Percentiles rank a stretch among this genome's conserved stretches.
Conservation (phyloP, 1,140 invertebrate genomes). For the Drosophila orena region DNA sequence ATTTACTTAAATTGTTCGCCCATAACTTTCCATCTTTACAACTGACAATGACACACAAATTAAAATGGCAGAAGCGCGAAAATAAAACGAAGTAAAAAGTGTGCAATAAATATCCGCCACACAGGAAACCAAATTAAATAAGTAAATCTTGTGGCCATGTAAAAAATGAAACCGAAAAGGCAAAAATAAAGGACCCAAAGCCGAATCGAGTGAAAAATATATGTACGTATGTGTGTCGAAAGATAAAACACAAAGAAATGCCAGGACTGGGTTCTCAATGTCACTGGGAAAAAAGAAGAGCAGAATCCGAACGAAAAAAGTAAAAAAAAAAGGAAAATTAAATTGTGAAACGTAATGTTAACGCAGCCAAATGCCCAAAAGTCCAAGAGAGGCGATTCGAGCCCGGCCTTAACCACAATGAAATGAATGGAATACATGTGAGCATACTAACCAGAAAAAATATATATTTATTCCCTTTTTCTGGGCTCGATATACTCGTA, state of each 20-base stretch:
- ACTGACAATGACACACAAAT: slow-evolving; percentile 37
- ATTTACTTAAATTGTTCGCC: background rate
- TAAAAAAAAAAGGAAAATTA: slow-evolving; percentile 48
- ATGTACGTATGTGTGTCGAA: slow-evolving; percentile 29
- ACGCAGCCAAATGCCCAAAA: slow-evolving; percentile 67
- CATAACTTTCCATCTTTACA: slow-evolving; percentile 4
- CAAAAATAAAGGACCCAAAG: slow-evolving; percentile 32
- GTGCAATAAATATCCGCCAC: slow-evolving; percentile 38
- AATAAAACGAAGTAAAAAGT: slow-evolving; percentile 20
- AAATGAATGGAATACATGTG: slow-evolving; percentile 62
- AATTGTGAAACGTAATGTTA: slow-evolving; percentile 66
- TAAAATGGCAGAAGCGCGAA: slow-evolving; percentile 35
- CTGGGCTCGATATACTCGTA: background rate
- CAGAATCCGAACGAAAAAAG: slow-evolving; percentile 14
- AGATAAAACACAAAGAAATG: slow-evolving; percentile 61
- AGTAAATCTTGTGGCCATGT: slow-evolving; percentile 63
- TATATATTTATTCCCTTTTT: slow-evolving; percentile 31
- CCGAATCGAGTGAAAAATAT: slow-evolving; percentile 32
- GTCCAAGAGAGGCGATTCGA: slow-evolving; percentile 50
- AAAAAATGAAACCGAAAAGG: slow-evolving; percentile 25
- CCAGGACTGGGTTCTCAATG: slow-evolving; percentile 49
- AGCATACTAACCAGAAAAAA: slow-evolving; percentile 44
- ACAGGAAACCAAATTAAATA: slow-evolving; percentile 59
- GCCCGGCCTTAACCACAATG: slow-evolving; percentile 65
- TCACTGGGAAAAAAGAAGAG: slow-evolving; percentile 30